Evolutionary conservation across 2,113 vertebrate species (phyloP).

Genomic region (Barnardius zonarius): DNA sequence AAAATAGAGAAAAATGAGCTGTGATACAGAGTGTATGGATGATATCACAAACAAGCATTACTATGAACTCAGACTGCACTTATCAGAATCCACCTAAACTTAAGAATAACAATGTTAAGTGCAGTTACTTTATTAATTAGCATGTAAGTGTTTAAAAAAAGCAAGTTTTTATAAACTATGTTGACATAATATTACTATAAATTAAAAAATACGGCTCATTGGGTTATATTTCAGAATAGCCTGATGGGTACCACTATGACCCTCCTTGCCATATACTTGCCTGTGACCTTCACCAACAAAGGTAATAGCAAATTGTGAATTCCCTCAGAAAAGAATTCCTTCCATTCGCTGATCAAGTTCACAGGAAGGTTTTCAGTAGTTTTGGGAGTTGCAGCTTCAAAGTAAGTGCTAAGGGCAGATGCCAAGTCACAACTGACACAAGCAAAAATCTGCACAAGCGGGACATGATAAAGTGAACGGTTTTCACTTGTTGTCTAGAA

Average conservation of each 20-base stretch:
- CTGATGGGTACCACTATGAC: neutral
- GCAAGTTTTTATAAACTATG: neutral
- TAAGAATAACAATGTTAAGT: neutral
- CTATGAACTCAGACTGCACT: neutral
- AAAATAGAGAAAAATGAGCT: neutral
- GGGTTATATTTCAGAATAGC: neutral
- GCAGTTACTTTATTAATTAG: neutral
- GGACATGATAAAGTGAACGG: conserved; percentile 75
- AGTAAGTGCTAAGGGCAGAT: conserved; percentile 82
- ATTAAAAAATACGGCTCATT: neutral
- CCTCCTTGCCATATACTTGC: conserved; percentile 66
- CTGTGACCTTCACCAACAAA: conserved; percentile 85
- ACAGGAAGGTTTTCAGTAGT: conserved; percentile 77
- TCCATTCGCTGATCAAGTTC: conserved; percentile 87
- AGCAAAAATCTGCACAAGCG: conserved; percentile 87
- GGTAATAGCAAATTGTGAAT: conserved; percentile 88
- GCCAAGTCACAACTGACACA: conserved; percentile 85
- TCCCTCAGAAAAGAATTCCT: conserved; percentile 91
- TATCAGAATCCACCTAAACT: neutral
- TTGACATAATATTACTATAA: neutral
- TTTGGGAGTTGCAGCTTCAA: conserved; percentile 74
- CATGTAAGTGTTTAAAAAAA: neutral
- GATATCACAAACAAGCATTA: neutral
- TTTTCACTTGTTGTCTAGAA: conserved; percentile 85
- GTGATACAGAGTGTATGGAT: neutral